Percentiles rank a stretch among this genome's conserved stretches.
These are phyloP conservation scores for Parelbella ahira DNA, from an alignment of 2,888 invertebrate genomes.

Conservation along the genomic window DNA sequence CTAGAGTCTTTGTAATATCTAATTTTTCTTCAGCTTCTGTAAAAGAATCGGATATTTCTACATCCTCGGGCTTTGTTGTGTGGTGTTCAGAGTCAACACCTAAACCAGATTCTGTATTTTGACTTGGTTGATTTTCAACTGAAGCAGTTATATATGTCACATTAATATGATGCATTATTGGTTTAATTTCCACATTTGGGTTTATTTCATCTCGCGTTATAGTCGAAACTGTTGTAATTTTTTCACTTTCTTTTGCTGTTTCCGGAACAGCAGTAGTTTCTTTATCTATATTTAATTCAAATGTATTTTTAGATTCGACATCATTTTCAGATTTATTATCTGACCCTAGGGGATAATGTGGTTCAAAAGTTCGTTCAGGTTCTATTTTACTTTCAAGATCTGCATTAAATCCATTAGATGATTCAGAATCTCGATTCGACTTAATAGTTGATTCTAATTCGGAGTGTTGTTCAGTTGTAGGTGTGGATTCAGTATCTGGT, in stretches of 20 bases:
- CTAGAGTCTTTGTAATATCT: conserved; percentile 21
- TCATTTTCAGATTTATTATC: too few species aligned
- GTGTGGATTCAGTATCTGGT: conserved; percentile 32
- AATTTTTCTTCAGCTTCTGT: background rate
- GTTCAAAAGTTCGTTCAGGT: conserved; percentile 25
- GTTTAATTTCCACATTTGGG: conserved; percentile 5
- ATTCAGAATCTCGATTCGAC: conserved; percentile 1
- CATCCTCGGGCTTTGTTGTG: conserved; percentile 3
- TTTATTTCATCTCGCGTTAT: conserved; percentile 26
- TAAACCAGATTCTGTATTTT: conserved; percentile 3
- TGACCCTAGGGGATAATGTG: too few species aligned
- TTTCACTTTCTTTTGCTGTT: conserved; percentile 4
- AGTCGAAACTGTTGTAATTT: background rate
- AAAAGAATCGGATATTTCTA: background rate
- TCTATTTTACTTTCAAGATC: conserved; percentile 27
- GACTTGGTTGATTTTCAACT: background rate
- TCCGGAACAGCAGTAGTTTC: background rate
- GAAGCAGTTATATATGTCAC: background rate
- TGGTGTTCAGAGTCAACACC: conserved; percentile 7
- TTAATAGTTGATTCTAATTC: conserved; percentile 27
- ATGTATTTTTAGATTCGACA: background rate
- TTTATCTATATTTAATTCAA: background rate
- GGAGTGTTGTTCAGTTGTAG: conserved; percentile 28
- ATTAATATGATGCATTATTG: background rate
- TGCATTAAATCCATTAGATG: conserved; percentile 18